Percentiles rank a stretch among this genome's conserved stretches.
Evolutionary conservation across 1,140 invertebrate genomes (phyloP).

Genomic region (Atta cephalotes): DNA sequence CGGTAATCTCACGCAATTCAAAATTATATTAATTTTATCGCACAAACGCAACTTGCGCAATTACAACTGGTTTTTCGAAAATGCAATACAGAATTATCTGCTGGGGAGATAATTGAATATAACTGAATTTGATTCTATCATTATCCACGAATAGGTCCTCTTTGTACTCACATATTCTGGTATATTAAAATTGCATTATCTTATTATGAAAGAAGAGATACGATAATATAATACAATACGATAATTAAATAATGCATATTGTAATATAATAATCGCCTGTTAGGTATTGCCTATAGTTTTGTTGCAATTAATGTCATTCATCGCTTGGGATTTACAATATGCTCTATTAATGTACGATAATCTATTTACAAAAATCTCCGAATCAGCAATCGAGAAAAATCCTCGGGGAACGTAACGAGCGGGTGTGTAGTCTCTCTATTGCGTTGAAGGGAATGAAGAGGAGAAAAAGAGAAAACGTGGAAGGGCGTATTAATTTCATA

Average conservation of each 20-base stretch:
- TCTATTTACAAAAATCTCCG: slow-evolving; percentile 23
- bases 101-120: slow-evolving; percentile 15
- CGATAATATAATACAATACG: slow-evolving; percentile 10
- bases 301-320: slow-evolving; percentile 11
- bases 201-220: slow-evolving; percentile 10
- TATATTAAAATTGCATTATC: slow-evolving; percentile 34
- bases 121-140: slow-evolving; percentile 11
- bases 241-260: slow-evolving; percentile 21
- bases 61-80: slow-evolving; percentile 19
- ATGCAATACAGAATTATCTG: background rate
- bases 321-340: slow-evolving; percentile 21
- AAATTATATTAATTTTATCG: slow-evolving; percentile 36
- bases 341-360: slow-evolving; percentile 25
- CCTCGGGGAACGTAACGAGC: background rate
- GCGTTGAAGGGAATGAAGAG: background rate
- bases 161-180: background rate
- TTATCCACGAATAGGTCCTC: slow-evolving; percentile 8
- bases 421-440: background rate
- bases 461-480: background rate
- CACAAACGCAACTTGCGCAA: background rate
- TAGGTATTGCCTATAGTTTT: background rate
- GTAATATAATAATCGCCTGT: slow-evolving; percentile 34
- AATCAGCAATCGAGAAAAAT: background rate
- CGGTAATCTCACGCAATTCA: slow-evolving; percentile 1
- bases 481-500: slow-evolving; percentile 38